Evolutionary conservation across 2,113 vertebrate species (phyloP).

Genomic region (Anarhynchus alexandrinus): DNA sequence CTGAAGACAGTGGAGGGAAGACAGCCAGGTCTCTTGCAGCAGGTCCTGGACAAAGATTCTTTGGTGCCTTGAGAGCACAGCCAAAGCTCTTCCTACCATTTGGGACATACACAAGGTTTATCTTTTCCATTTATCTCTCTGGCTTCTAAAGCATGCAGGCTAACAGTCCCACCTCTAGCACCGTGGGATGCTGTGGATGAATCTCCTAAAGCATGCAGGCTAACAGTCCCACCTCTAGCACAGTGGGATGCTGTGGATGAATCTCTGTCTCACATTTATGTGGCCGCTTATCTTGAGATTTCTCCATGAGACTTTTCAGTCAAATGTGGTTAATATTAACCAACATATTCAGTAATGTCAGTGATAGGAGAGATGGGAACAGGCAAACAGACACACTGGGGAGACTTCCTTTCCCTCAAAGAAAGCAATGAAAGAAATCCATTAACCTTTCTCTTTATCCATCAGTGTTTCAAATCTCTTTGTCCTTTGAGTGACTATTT

Average conservation of each 20-base stretch:
- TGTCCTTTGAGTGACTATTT: conserved; percentile 16
- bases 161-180: background rate
- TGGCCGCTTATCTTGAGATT: background rate
- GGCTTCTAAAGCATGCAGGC: background rate
- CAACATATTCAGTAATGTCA: fast-evolving
- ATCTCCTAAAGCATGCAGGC: background rate
- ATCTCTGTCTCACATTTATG: background rate
- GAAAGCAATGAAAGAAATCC: background rate
- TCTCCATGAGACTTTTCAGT: background rate
- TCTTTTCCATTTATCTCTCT: background rate
- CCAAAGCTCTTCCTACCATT: background rate
- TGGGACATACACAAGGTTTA: background rate
- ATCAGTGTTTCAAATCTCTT: background rate
- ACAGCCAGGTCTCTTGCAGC: background rate
- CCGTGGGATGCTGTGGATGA: background rate
- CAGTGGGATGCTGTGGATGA: background rate
- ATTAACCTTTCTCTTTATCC: background rate
- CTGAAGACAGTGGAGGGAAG: background rate
- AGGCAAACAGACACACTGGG: background rate
- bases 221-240: background rate
- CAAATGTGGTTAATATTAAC: background rate
- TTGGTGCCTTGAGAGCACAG: background rate
- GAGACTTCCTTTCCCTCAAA: background rate
- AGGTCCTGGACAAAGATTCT: background rate
- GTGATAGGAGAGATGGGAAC: background rate